Percentiles rank a stretch among this genome's conserved stretches.
Evolutionary conservation across 2,797 vertebrate species (phyloP).

Genomic region (Podarcis siculus): DNA sequence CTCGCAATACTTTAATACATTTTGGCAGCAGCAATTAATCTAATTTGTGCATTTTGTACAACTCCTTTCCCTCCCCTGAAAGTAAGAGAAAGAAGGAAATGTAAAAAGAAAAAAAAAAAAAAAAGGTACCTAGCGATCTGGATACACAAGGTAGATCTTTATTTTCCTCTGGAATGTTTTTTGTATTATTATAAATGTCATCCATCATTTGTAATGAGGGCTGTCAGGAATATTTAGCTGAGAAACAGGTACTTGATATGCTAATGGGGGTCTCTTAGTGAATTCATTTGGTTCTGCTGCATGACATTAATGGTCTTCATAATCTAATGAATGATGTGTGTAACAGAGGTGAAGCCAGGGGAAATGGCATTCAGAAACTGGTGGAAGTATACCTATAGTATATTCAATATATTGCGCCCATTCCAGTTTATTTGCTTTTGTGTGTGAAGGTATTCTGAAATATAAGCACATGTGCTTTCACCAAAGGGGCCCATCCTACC

Average conservation of each 20-base stretch:
- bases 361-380: conserved; percentile 81
- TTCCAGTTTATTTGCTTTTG: conserved; percentile 41
- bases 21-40: conserved; percentile 75
- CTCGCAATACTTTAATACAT: conserved; percentile 70
- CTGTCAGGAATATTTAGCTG: conserved; percentile 91
- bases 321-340: conserved; percentile 95
- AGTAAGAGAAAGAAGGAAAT: conserved; percentile 52
- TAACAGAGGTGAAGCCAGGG: conserved; percentile 82
- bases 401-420: conserved; percentile 54
- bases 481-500: neutral
- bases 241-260: conserved; percentile 91
- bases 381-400: conserved; percentile 56
- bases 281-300: conserved; percentile 90
- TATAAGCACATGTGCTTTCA: neutral
- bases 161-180: conserved; percentile 79
- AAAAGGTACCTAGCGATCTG: conserved; percentile 64
- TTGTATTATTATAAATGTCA: conserved; percentile 85
- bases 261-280: conserved; percentile 86
- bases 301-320: conserved; percentile 93
- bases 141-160: conserved; percentile 70
- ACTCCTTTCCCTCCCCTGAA: conserved; percentile 51
- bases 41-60: conserved; percentile 71
- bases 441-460: conserved; percentile 43
- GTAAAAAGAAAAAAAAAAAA: conserved; percentile 63
- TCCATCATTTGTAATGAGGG: conserved; percentile 90